Base-by-base conservation (phyloP, 2,797 vertebrate genomes). In the Sebastes iracundus region DNA sequence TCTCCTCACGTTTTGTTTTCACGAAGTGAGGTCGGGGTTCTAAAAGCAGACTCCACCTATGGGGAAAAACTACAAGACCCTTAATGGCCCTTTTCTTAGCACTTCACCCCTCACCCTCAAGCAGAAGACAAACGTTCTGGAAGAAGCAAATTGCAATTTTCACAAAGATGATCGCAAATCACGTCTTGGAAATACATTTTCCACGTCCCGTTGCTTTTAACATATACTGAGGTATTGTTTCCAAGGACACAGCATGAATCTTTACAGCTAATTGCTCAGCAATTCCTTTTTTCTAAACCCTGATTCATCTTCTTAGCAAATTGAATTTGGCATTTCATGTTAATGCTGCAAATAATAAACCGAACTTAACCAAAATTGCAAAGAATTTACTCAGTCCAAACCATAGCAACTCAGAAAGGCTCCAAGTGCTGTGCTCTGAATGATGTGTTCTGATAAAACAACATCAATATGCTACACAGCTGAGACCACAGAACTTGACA, bases 401-500 rank as follows among this genome's bases (percentile, higher is more conserved):
- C 84, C 86, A 77, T 70, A 82, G 72, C 85, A 80, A 76, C 62
- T 60, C 53, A 61, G 69, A 92, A 83, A 77, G 72, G 55, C 74
- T 82, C 80, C 80, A 79, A 88, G 79, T 80, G 79, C 87, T 87
- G 74, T 82, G 58, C 79, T 87, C 64, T 79, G 77, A 86, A 92
- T 83, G 86, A 90, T 93, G 67, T 74, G 76, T 85, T 86, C 86
- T 90, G 94, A 95, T 94, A 94, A 94, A 95, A 90, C 78, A 87
- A 85, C 90, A 89, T 92, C 85, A 93, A 94, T 92, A 86, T 88
- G 85, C 87, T 79, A 77, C 87, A 90, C 94, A 95, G 94, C 94
- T 94, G 93, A 92, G 85, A 94, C 95, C 93, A 88, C 93, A 94
- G 88, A 93, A 92, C 88, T 66, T 61, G 90, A 95, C 92, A 93